Base-by-base conservation (phyloP, 2,888 invertebrate genomes). In the Erynnis tages region DNA sequence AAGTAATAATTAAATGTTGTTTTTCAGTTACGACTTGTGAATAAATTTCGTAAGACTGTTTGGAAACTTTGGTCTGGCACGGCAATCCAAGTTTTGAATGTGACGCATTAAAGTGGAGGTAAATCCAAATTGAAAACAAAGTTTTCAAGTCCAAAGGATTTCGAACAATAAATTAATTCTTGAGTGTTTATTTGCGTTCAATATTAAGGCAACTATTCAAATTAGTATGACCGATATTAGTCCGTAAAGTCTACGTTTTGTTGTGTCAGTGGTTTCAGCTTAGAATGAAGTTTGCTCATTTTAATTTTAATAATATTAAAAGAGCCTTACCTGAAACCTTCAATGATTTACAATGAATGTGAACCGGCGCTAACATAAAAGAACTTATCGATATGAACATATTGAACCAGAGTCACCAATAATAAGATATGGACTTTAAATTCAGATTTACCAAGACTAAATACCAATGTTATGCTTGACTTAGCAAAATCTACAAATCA, bases 1-100 rank as follows among this genome's bases (percentile, higher is more conserved):
- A 54, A 63, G 57, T 54, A 57, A 59, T 59, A 62, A 62, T 61
- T 61, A 61, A 62, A 62, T 56, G 61, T 59, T 61, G 61, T 60
- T 54, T 54, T 56, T 57, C 58, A 61, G 53, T 60, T 58, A 19
- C 41, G 34, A 21, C 37, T 52, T 37, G 30, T 53, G 56, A 61
- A 57, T 57, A 54, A 59, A 34, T 60, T 59, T 50, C 48, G 23
- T 10, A 14, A 19, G 48, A 55, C 49, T 57, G 57, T 48, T 58
- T 55, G 58, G 43, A 21, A 44, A 50, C 35, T 37, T 44, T 17
- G 32, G 37, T 19, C 21, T 35, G 21, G 50, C 43, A 43, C 44
- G 30, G 46, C 46, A 44, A 52, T 48, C 53, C 49, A 45, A 57
- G 54, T 55, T 53, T 53, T 50, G 46, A 50, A 57, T 45, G 37